Percentiles rank a stretch among this genome's conserved stretches.
These are phyloP conservation scores for Drosophila quadrilineata DNA, from an alignment of 1,140 invertebrate genomes.

Conservation along the genomic window DNA sequence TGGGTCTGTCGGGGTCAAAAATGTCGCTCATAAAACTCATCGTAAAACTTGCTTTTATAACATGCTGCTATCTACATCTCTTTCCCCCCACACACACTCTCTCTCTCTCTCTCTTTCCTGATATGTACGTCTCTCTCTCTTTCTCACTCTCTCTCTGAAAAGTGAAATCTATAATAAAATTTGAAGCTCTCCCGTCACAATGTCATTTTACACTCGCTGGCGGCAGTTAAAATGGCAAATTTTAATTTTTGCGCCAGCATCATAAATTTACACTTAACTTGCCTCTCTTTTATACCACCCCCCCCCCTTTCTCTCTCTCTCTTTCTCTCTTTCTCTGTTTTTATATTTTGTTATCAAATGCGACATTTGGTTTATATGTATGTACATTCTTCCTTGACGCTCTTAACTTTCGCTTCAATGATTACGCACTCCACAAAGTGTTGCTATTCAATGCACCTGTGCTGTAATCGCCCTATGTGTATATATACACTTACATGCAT, in stretches of 20 bases:
- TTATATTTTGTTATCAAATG: too few relatives aligned
- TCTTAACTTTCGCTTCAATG: slow-evolving; percentile 43
- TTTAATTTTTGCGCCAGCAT: slow-evolving; percentile 57
- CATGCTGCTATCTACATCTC: slow-evolving; percentile 8
- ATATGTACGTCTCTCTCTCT: background rate
- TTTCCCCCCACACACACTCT: background rate
- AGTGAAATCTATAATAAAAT: slow-evolving; percentile 73
- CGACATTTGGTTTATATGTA: too few relatives aligned
- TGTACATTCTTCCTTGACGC: too few relatives aligned
- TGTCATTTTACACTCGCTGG: slow-evolving; percentile 55
- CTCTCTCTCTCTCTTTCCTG: background rate
- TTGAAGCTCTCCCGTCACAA: slow-evolving; percentile 33
- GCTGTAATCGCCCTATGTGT: too few relatives aligned
- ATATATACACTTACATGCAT: background rate
- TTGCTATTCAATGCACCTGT: background rate
- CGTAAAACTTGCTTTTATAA: slow-evolving; percentile 52
- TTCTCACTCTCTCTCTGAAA: slow-evolving; percentile 11
- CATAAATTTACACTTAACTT: slow-evolving; percentile 63
- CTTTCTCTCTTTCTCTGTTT: too few relatives aligned
- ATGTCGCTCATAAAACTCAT: slow-evolving; percentile 67
- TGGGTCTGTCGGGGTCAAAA: slow-evolving; percentile 36
- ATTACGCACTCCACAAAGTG: slow-evolving; percentile 7
- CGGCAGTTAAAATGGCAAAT: slow-evolving; percentile 58
- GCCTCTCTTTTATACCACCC: too few relatives aligned
- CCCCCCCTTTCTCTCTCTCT: too few relatives aligned